A percentile compares a stretch with the other conserved stretches of the same genome.
Evolutionary conservation across 2,797 vertebrate genomes (phyloP).

Genomic region (Phrynocephalus vlangalii): DNA sequence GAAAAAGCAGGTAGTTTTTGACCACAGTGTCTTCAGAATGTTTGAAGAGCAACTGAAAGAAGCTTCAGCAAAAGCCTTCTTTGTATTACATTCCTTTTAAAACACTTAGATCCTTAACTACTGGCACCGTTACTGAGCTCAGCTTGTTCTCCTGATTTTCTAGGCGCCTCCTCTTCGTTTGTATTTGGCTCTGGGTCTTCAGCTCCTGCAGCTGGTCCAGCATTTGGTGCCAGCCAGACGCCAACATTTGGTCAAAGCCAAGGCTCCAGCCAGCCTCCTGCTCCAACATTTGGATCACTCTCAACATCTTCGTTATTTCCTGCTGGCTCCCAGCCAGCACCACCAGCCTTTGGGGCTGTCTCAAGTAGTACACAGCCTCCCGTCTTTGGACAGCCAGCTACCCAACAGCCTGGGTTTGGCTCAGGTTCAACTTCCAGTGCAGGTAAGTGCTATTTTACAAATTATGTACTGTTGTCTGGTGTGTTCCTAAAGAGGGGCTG

Average conservation of each 20-base stretch:
- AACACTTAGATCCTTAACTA: not conserved
- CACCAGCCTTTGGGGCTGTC: slow-evolving; percentile 86
- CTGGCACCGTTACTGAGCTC: not conserved
- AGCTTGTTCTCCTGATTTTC: slow-evolving; percentile 14
- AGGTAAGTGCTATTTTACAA: slow-evolving; percentile 52
- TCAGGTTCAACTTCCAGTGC: slow-evolving; percentile 66
- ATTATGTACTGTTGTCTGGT: not conserved
- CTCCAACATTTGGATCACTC: slow-evolving; percentile 85
- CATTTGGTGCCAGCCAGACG: slow-evolving; percentile 85
- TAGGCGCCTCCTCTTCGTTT: slow-evolving; percentile 79
- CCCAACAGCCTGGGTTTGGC: slow-evolving; percentile 85
- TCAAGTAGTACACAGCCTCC: slow-evolving; percentile 80
- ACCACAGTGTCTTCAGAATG: too few relatives aligned
- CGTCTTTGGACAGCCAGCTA: slow-evolving; percentile 87
- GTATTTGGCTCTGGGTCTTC: slow-evolving; percentile 84
- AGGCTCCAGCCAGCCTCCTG: slow-evolving; percentile 74
- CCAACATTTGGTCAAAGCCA: slow-evolving; percentile 85
- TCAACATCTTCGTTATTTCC: slow-evolving; percentile 81
- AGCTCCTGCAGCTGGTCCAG: slow-evolving; percentile 71
- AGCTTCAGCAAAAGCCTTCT: not conserved
- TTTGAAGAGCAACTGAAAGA: not conserved
- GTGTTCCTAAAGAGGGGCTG: not conserved
- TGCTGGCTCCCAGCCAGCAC: slow-evolving; percentile 78
- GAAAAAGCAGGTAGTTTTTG: not conserved
- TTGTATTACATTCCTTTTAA: not conserved